Percentiles rank a stretch among this genome's conserved stretches.
These are phyloP conservation scores for Thalassophryne amazonica DNA, from an alignment of 2,797 vertebrate species.

Conservation along the genomic window DNA sequence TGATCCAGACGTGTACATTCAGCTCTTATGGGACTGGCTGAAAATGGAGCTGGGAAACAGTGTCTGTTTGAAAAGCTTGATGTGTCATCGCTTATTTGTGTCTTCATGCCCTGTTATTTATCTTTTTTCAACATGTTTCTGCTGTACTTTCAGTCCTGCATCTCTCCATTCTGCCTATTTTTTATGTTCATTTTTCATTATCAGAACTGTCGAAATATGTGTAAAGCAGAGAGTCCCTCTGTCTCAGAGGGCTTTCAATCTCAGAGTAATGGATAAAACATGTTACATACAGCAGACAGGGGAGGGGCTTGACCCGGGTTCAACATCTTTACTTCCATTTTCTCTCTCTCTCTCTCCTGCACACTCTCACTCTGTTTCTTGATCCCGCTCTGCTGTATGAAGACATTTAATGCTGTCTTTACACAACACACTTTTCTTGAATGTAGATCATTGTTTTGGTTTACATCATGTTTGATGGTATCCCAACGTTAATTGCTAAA, in stretches of 20 bases:
- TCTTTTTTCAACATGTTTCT: background rate
- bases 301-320: constrained; percentile 16
- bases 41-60: constrained; percentile 47
- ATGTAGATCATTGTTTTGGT: too few relatives aligned
- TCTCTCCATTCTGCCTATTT: background rate
- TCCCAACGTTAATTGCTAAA: too few relatives aligned
- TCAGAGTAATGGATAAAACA: constrained; percentile 65
- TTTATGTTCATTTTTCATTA: background rate
- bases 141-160: too few relatives aligned
- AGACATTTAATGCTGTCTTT: too few relatives aligned
- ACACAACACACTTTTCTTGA: too few relatives aligned
- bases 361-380: too few relatives aligned
- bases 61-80: constrained; percentile 16
- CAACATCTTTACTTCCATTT: background rate
- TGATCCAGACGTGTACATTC: constrained; percentile 32
- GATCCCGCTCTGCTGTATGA: too few relatives aligned
- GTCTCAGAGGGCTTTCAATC: constrained; percentile 45
- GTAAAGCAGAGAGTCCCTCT: constrained; percentile 17
- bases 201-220: too few relatives aligned
- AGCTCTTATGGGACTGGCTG: constrained; percentile 28
- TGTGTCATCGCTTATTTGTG: background rate
- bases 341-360: too few relatives aligned
- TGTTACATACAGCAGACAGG: constrained; percentile 43
- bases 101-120: background rate
- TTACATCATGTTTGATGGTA: too few relatives aligned